Base-by-base conservation (phyloP, 2,797 vertebrate genomes). In the Peromyscus eremicus region DNA sequence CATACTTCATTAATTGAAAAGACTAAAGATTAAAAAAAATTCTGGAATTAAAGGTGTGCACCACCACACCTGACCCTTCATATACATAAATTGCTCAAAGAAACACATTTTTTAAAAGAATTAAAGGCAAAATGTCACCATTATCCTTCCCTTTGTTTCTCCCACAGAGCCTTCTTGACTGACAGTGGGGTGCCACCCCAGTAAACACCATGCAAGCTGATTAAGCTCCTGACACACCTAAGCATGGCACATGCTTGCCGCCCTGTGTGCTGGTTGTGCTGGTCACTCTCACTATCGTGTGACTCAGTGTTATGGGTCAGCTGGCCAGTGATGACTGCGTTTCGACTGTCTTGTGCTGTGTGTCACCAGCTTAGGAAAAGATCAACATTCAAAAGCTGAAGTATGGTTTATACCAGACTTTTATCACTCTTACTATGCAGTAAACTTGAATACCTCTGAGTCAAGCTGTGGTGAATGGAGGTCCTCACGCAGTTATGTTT, bases 31-130 rank as follows among this genome's bases (percentile, higher is more conserved):
- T n/a, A 89, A 60, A 85, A 89, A 89, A 92, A 70, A 55, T 4
- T 55, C 29, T 62, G 21, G 37, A 27, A 66, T 27, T 40, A 82
- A 60, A 82, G 49, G n/a, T 37, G 12, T 57, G 57, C 13, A 55
- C 49, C 77, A 55, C 5, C 19, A 80, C 77, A 55, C 52, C 10
- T 23, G 52, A 40, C 55, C 23, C 57, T 62, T 40, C n/a, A 40
- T 40, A 80, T 27, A n/a, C 10, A 73, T 37, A 77, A 95, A 71
- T 34, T 37, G 4, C 27, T 73, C 76, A 27, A 64, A 52, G 37
- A 77, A 83, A 83, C 2, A 73, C 16, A 81, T 62, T 40, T 43
- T 92, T 92, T 89, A 49, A 46, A 77, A 23, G 82, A 92, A 94
- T 71, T 64, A 32, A 85, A 37, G 52, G 60, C 71, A 90, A 89